Evolutionary conservation across 2,113 vertebrate genomes (phyloP), one percentile per base, ranked within the genome.

Genomic region (Ariopsis seemanni): DNA sequence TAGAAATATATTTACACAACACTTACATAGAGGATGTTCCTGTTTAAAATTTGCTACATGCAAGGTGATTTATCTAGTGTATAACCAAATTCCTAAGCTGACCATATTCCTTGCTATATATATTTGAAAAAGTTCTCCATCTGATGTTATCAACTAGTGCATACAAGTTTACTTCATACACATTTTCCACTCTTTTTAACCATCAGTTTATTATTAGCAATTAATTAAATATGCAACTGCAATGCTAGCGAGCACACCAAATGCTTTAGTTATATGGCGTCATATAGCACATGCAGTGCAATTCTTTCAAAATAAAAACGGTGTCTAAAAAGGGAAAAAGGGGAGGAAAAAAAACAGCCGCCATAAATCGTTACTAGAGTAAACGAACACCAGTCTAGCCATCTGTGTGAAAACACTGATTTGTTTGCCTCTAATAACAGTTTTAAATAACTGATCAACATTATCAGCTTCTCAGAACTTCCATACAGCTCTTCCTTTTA

Each of bases 1-100:
- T 98, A 97, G 95, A 97, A 97, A 97, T 97, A 97, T 94, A 94
- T 94, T 95, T 92, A 94, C 93, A 95, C 92, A 94, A 95, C 93
- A 95, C 89, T 86, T 93, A 92, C 92, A 94, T 93, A 95, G 91
- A 94, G 89, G 83, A 88, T 62, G 78, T 53, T 58, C 85, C 83
- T 88, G 87, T 81, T 85, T 90, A 89, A 89, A 96, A 95, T 93
- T 91, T 93, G 94, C 96, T 97, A 97, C 97, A 99, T 98, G 98
- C 97, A 99, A 96, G 95, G 95, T 96, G 84, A 75, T 90, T 69
- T 78, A 88, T 67, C 84, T 90, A 90, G 87, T 48, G 87, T 87
- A 87, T 63, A 86, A 85, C 82, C 69, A 84, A 87, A 53, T 77
- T 60, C 65, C 34, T 91, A 63, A 75, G 58, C 74, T 77, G 60